Conservation (phyloP, 2,797 vertebrate species). For the Darevskia nairensis region DNA sequence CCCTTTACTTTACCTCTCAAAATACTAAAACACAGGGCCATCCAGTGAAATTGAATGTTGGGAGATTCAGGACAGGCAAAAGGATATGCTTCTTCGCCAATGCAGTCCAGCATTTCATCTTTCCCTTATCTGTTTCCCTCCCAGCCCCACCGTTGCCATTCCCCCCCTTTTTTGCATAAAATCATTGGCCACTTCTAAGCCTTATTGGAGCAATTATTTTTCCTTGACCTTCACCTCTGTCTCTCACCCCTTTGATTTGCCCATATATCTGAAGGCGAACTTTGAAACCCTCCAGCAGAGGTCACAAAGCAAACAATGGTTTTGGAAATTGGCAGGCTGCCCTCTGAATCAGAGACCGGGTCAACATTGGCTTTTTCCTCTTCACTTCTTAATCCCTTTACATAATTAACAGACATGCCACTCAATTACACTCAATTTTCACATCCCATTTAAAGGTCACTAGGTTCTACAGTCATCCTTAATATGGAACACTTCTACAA, state of each 20-base stretch:
- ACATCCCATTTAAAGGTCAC: constrained; percentile 73
- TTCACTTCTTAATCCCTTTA: constrained; percentile 68
- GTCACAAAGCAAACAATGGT: constrained; percentile 43
- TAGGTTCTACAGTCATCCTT: constrained; percentile 69
- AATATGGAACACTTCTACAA: constrained; percentile 57
- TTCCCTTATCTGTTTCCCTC: rapidly evolving
- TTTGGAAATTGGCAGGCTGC: constrained; percentile 29
- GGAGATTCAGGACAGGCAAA: too few relatives aligned
- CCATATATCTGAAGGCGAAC: constrained; percentile 11
- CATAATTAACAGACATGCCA: constrained; percentile 73
- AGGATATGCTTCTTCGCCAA: too few relatives aligned
- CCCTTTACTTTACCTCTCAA: too few relatives aligned
- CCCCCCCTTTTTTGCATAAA: neutral
- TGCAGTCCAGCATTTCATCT: neutral
- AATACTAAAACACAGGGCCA: too few relatives aligned
- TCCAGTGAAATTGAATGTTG: too few relatives aligned
- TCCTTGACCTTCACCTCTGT: constrained; percentile 19
- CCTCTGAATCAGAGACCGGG: constrained; percentile 47
- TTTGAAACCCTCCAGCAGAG: constrained; percentile 17
- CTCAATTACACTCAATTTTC: constrained; percentile 72
- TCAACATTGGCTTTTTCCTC: constrained; percentile 51
- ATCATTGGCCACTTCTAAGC: constrained; percentile 23
- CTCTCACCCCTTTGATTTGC: constrained; percentile 48
- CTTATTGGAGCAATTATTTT: constrained; percentile 6
- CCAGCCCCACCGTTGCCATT: too few relatives aligned